phyloP scores from a whole-genome alignment of 1,140 invertebrate species.

The Vanessa atalanta region DNA sequence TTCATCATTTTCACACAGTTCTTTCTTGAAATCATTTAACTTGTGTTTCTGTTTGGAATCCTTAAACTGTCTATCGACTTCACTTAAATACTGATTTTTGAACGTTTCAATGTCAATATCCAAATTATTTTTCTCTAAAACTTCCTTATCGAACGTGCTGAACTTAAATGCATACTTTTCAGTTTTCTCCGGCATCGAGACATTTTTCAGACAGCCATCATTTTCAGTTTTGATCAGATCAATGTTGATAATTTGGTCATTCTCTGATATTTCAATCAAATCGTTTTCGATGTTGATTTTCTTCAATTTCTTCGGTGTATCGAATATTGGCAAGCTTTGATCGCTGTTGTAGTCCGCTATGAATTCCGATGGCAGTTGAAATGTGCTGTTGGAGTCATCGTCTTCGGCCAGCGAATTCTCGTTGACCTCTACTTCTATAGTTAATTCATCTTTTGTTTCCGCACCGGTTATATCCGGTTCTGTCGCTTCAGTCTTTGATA shows the following conservation, averaged over 20 bases:
- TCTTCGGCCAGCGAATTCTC: neutral
- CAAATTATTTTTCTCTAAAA: constrained; percentile 35
- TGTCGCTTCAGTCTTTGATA: too few relatives aligned
- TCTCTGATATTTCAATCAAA: constrained; percentile 61
- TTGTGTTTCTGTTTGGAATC: neutral
- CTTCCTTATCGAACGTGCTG: constrained; percentile 51
- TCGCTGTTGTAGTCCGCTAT: constrained; percentile 6
- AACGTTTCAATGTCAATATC: constrained; percentile 64
- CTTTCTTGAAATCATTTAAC: neutral
- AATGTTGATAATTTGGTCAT: constrained; percentile 53
- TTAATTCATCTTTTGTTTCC: neutral
- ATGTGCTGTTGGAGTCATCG: constrained; percentile 4
- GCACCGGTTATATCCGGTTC: too few relatives aligned
- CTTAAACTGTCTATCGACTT: constrained; percentile 45
- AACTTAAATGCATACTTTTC: constrained; percentile 55
- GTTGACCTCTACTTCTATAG: neutral
- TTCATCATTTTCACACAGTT: neutral
- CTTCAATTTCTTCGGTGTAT: constrained; percentile 47
- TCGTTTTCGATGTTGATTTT: constrained; percentile 55
- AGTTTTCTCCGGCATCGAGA: constrained; percentile 36
- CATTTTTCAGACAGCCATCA: constrained; percentile 20
- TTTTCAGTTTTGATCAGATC: constrained; percentile 45
- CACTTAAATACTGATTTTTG: constrained; percentile 62
- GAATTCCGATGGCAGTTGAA: neutral
- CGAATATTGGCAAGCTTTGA: constrained; percentile 31